These are phyloP conservation scores for Perizoma affinitatum DNA, from an alignment of 2,888 invertebrate species.

Conservation along the genomic window DNA sequence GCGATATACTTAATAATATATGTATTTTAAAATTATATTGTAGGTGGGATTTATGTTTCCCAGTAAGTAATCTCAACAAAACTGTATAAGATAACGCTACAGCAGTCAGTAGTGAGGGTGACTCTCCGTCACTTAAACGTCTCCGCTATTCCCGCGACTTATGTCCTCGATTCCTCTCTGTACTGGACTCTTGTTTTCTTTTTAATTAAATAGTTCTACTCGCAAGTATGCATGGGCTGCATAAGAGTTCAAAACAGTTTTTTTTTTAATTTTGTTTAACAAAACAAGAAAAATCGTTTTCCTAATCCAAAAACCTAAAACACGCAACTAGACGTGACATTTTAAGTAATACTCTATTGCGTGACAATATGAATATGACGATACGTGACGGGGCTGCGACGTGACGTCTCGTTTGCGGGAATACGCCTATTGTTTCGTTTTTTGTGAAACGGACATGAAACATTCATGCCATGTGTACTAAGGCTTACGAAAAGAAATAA, in stretches of 20 bases:
- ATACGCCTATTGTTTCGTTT: conserved; percentile 26
- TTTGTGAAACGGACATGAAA: conserved; percentile 33
- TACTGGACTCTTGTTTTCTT: conserved; percentile 9
- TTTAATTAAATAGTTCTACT: conserved; percentile 11
- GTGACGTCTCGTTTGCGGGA: conserved; percentile 12
- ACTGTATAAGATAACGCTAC: background rate
- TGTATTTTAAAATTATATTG: too few species aligned
- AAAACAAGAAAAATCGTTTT: background rate
- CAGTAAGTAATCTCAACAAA: background rate
- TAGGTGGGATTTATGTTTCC: too few species aligned
- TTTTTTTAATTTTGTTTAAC: background rate
- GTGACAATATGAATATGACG: conserved; percentile 39
- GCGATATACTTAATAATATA: too few species aligned
- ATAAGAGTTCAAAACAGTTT: background rate
- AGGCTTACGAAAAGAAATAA: conserved; percentile 16
- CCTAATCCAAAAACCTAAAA: conserved; percentile 4
- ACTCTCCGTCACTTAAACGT: conserved; percentile 11
- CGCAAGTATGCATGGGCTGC: too few species aligned
- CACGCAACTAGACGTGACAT: conserved; percentile 23
- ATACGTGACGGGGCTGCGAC: conserved; percentile 33
- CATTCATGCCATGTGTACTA: conserved; percentile 26
- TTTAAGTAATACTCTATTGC: conserved; percentile 34
- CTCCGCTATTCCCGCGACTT: conserved; percentile 11
- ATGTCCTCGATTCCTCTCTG: conserved; percentile 15
- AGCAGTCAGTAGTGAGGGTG: conserved; percentile 5